These are phyloP conservation scores for Oryzias melastigma DNA, from an alignment of 2,113 vertebrate genomes.

Conservation along the genomic window DNA sequence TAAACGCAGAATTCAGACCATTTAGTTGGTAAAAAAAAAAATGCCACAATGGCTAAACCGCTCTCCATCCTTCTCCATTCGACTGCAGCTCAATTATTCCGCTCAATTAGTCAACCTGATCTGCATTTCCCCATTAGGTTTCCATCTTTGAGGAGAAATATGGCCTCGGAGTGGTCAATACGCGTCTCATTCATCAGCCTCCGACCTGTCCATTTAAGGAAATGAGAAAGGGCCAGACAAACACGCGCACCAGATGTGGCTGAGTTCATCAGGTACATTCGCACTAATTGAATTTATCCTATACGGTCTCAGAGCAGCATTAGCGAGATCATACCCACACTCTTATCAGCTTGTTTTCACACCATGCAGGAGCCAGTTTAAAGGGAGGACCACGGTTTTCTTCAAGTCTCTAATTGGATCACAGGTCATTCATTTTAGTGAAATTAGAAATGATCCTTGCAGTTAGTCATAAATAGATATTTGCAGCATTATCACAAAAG, in stretches of 20 bases:
- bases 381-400: background rate
- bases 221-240: conserved; percentile 90
- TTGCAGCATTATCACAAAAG: no score
- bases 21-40: conserved; percentile 74
- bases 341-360: conserved; percentile 81
- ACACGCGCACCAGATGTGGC: conserved; percentile 85
- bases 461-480: no score
- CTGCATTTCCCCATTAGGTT: conserved; percentile 86
- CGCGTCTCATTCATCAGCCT: conserved; percentile 82
- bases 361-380: conserved; percentile 29
- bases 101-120: conserved; percentile 82
- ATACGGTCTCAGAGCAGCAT: conserved; percentile 74
- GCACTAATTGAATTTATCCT: conserved; percentile 84
- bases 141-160: conserved; percentile 87
- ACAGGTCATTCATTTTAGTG: no score
- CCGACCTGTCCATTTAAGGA: conserved; percentile 84
- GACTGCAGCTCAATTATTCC: conserved; percentile 76
- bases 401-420: conserved; percentile 34
- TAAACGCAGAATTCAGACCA: conserved; percentile 76
- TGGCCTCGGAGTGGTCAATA: conserved; percentile 84
- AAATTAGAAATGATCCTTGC: no score
- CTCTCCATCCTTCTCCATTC: conserved; percentile 59
- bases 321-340: conserved; percentile 76
- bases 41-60: conserved; percentile 81
- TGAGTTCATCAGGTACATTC: conserved; percentile 80